A percentile compares a stretch with the other conserved stretches of the same genome.
Evolutionary conservation across 2,888 invertebrate genomes (phyloP).

Genomic region (Ramazzottius varieornatus): DNA sequence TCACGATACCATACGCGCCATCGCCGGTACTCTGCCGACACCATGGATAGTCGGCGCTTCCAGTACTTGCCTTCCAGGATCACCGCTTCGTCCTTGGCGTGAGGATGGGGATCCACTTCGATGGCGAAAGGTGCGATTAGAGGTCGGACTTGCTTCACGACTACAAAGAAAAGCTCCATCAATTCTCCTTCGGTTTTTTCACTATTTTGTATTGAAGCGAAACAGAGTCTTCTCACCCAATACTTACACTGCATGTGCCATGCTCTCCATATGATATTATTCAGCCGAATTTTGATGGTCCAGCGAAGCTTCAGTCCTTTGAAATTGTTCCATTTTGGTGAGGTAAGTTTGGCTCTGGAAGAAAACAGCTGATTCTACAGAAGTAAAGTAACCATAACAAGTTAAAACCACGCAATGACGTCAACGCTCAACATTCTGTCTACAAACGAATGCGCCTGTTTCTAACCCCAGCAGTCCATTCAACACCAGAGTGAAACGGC

Average conservation of each 20-base stretch:
- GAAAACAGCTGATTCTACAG: too few relatives aligned
- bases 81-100: constrained; percentile 35
- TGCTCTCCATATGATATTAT: constrained; percentile 99
- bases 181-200: too few relatives aligned
- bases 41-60: constrained; percentile 83
- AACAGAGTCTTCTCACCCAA: too few relatives aligned
- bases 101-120: not conserved
- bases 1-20: constrained; percentile 78
- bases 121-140: not conserved
- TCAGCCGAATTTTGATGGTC: constrained; percentile 95
- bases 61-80: constrained; percentile 98
- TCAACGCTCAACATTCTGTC: too few relatives aligned
- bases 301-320: constrained; percentile 83
- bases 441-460: too few relatives aligned
- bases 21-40: constrained; percentile 95
- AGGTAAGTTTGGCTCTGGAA: constrained; percentile 86
- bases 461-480: too few relatives aligned
- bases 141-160: not conserved
- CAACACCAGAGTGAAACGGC: too few relatives aligned
- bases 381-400: too few relatives aligned
- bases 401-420: too few relatives aligned
- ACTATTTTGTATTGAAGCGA: too few relatives aligned
- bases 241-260: constrained; percentile 97
- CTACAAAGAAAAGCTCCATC: not conserved
- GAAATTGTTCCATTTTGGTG: constrained; percentile 99